These are phyloP conservation scores for Tridacna gigas DNA, from an alignment of 2,888 invertebrate species.

Conservation along the genomic window DNA sequence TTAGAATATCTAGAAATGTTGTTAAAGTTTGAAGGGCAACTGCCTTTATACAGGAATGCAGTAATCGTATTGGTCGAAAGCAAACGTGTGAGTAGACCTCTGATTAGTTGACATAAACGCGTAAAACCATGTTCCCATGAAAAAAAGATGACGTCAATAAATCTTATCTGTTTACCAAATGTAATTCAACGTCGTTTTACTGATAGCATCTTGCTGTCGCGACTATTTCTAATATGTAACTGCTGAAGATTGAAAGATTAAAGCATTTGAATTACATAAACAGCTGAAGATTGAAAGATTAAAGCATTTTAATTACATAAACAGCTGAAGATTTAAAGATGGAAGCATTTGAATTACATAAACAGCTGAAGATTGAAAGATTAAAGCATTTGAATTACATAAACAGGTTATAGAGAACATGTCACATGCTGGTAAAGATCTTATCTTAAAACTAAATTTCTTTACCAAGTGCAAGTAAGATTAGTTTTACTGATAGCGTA, in stretches of 20 bases:
- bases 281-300: slow-evolving; percentile 10
- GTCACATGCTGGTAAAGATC: slow-evolving; percentile 1
- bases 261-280: slow-evolving; percentile 3
- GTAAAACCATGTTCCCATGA: slow-evolving; percentile 10
- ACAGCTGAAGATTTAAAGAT: slow-evolving; percentile 11
- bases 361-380: slow-evolving; percentile 10
- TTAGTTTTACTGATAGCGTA: neutral
- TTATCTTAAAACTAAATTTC: neutral
- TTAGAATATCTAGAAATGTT: slow-evolving; percentile 1
- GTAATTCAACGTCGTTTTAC: neutral
- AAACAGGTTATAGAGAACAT: slow-evolving; percentile 3
- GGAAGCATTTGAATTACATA: neutral
- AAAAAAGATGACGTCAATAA: neutral
- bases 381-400: neutral
- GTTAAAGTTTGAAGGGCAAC: neutral
- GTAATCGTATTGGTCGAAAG: slow-evolving; percentile 8
- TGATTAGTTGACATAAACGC: neutral
- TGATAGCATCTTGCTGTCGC: slow-evolving; percentile 3
- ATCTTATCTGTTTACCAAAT: too few species aligned
- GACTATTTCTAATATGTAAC: neutral
- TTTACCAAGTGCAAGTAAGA: neutral
- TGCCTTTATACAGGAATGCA: slow-evolving; percentile 1
- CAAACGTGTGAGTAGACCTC: slow-evolving; percentile 1
- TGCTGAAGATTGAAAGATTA: slow-evolving; percentile 7
- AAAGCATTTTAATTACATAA: slow-evolving; percentile 1